Evolutionary conservation across 2,797 vertebrate genomes (phyloP).

Genomic region (Uromys caudimaculatus): DNA sequence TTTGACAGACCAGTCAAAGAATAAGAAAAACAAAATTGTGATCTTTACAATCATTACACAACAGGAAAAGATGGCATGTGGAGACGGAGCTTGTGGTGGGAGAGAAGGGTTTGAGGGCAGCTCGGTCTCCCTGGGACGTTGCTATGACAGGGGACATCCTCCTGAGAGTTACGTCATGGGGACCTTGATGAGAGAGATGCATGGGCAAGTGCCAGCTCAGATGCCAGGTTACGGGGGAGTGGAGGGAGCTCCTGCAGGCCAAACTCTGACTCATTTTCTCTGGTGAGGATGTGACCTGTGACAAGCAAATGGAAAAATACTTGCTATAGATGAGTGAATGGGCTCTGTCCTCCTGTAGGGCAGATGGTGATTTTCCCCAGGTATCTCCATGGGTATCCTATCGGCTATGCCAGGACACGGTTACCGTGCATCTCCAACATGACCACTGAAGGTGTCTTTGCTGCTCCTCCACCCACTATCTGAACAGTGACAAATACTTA

Average conservation of each 20-base stretch:
- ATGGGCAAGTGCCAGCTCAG: not conserved
- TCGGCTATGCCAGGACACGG: not conserved
- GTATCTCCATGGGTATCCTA: not conserved
- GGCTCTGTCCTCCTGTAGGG: not conserved
- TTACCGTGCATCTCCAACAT: not conserved
- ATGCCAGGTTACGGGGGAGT: not conserved
- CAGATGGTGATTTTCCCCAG: not conserved
- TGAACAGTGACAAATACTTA: not conserved
- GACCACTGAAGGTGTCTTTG: not conserved
- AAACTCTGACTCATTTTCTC: not conserved
- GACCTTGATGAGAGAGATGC: constrained; percentile 29
- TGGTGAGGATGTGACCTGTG: not conserved
- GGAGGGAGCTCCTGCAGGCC: fast-evolving
- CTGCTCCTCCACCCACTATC: not conserved
- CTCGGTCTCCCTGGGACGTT: not conserved
- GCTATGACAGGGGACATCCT: constrained; percentile 11
- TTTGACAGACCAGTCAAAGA: not conserved
- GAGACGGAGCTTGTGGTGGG: not conserved
- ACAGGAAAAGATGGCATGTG: not conserved
- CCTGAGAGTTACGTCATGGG: constrained; percentile 45
- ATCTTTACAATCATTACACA: not conserved
- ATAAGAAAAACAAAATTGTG: not conserved
- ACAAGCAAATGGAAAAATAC: not conserved
- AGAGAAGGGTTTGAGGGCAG: not conserved
- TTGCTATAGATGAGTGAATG: not conserved